These are phyloP conservation scores for Ibidorhyncha struthersii DNA, from an alignment of 2,113 vertebrate genomes.

Conservation along the genomic window DNA sequence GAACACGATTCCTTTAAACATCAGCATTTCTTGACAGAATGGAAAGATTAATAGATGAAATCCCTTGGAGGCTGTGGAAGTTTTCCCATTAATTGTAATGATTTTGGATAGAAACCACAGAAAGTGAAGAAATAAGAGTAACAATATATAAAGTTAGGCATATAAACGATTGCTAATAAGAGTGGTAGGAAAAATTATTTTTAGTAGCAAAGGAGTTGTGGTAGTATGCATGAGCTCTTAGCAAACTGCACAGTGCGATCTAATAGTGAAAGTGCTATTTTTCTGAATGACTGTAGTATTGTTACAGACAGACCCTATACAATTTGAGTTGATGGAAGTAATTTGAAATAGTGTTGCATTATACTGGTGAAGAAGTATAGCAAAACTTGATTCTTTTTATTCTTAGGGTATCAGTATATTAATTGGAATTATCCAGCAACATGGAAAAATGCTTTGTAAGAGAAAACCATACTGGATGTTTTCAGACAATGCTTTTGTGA, in stretches of 20 bases:
- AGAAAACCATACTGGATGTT: background rate
- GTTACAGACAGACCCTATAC: background rate
- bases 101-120: background rate
- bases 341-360: background rate
- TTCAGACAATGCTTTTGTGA: background rate
- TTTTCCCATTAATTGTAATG: background rate
- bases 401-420: background rate
- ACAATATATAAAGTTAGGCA: background rate
- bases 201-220: background rate
- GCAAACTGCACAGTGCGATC: background rate
- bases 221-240: background rate
- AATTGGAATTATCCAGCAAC: background rate
- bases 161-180: background rate
- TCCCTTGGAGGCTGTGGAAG: background rate
- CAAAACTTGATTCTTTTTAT: background rate
- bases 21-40: background rate
- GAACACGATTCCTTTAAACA: background rate
- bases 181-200: background rate
- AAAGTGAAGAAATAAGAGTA: background rate
- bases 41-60: background rate
- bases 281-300: background rate
- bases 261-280: background rate
- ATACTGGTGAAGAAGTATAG: background rate
- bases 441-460: background rate
- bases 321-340: background rate